Evolutionary conservation across 2,888 invertebrate genomes (phyloP).

Genomic region (Melangyna quadrimaculata): DNA sequence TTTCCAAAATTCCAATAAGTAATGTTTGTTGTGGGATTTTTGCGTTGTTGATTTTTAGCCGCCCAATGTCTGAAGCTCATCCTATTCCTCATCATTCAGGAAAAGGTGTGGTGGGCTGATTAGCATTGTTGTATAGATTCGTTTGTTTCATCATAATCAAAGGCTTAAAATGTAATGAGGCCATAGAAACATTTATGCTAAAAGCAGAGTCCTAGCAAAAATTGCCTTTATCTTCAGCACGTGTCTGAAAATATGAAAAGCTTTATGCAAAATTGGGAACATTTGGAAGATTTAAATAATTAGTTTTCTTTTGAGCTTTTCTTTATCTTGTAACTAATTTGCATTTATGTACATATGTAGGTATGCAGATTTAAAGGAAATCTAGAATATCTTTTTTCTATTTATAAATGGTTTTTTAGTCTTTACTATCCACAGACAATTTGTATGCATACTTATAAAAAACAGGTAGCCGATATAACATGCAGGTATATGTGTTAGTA

Average conservation of each 20-base stretch:
- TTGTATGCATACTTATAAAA: no score
- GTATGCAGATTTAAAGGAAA: no score
- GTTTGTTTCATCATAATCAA: background rate
- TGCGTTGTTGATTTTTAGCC: background rate
- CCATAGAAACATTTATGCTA: background rate
- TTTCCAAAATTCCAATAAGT: slow-evolving; percentile 21
- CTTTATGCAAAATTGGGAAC: background rate
- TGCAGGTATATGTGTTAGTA: no score
- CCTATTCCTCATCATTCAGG: background rate
- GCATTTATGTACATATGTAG: no score
- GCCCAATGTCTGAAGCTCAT: background rate
- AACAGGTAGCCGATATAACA: no score
- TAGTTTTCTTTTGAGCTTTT: no score
- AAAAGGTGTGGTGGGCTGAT: slow-evolving; percentile 12
- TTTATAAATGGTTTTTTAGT: no score
- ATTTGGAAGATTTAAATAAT: no score
- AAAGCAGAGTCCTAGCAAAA: background rate
- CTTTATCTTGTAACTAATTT: no score
- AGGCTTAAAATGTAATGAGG: background rate
- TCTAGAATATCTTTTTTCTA: no score
- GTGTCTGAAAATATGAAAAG: background rate
- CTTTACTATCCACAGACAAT: no score
- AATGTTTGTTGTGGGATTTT: background rate
- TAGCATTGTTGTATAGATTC: background rate
- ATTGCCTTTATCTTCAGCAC: background rate